Evolutionary conservation across 2,888 invertebrate species (phyloP).

Genomic region (Serrognathus titanus): DNA sequence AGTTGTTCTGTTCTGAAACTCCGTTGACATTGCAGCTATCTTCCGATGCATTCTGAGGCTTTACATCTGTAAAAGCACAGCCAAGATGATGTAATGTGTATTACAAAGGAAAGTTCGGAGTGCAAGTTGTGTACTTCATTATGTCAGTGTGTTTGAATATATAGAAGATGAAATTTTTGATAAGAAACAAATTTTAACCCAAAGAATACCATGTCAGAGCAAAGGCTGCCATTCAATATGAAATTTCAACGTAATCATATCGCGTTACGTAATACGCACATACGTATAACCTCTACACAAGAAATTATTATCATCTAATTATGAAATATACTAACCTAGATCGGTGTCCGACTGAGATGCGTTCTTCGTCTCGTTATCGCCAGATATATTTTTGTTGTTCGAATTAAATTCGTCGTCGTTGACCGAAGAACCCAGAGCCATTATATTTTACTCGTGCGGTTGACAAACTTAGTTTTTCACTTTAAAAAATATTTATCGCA

Average conservation of each 20-base stretch:
- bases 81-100: no score
- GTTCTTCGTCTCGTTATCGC: constrained; percentile 14
- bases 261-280: not conserved
- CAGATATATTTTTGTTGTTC: constrained; percentile 12
- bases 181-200: constrained; percentile 1
- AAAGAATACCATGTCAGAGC: not conserved
- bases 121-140: no score
- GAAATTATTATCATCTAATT: no score
- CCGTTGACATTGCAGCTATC: no score
- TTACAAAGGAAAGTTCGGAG: no score
- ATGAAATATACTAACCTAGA: constrained; percentile 9
- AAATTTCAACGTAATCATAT: not conserved
- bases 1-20: no score
- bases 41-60: no score
- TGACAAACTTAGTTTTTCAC: constrained; percentile 3
- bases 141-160: no score
- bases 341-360: constrained; percentile 11
- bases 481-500: constrained; percentile 1
- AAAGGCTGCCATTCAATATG: not conserved
- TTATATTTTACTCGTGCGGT: not conserved
- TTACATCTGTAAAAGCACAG: no score
- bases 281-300: no score
- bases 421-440: constrained; percentile 19
- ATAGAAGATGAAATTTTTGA: no score
- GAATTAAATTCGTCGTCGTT: constrained; percentile 14